Percentiles rank a stretch among this genome's conserved stretches.
Conservation (phyloP, 2,888 invertebrate genomes). For the Zaprionus lineosus region DNA sequence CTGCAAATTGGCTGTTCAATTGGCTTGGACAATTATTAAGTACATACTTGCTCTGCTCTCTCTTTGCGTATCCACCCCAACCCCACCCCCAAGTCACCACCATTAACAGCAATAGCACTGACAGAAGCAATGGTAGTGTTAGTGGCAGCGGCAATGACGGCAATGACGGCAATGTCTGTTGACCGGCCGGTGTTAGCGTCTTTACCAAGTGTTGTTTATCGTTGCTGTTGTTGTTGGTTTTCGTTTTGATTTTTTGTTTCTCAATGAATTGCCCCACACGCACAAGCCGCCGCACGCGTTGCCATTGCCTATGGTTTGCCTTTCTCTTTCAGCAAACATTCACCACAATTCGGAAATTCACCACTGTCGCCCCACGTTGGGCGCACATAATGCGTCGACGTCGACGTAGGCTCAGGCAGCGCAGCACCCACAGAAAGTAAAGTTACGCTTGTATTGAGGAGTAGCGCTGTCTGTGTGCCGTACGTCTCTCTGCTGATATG, state of each 20-base stretch:
- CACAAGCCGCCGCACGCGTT: constrained; percentile 57
- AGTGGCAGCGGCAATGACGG: constrained; percentile 33
- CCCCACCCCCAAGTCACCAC: constrained; percentile 28
- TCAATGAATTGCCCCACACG: constrained; percentile 68
- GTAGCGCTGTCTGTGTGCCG: constrained; percentile 28
- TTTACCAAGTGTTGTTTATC: constrained; percentile 56
- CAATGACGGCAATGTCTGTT: no score
- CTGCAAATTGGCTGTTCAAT: constrained; percentile 36
- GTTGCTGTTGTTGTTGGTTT: constrained; percentile 20
- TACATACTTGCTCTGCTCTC: constrained; percentile 11
- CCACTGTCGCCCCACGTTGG: constrained; percentile 54
- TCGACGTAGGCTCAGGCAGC: constrained; percentile 14
- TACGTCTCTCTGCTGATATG: background rate
- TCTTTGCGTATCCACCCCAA: constrained; percentile 18
- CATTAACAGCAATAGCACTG: background rate
- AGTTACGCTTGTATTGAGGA: constrained; percentile 36
- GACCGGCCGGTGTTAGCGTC: constrained; percentile 74
- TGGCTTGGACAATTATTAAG: constrained; percentile 15
- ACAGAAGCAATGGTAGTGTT: no score
- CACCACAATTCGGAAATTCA: constrained; percentile 54
- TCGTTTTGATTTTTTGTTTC: constrained; percentile 52
- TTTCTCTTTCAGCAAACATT: constrained; percentile 72
- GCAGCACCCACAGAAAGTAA: constrained; percentile 41
- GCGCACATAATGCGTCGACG: constrained; percentile 40
- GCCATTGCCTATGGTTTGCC: constrained; percentile 52